Evolutionary conservation across 2,797 vertebrate genomes (phyloP).

Genomic region (Bovichtus diacanthus): DNA sequence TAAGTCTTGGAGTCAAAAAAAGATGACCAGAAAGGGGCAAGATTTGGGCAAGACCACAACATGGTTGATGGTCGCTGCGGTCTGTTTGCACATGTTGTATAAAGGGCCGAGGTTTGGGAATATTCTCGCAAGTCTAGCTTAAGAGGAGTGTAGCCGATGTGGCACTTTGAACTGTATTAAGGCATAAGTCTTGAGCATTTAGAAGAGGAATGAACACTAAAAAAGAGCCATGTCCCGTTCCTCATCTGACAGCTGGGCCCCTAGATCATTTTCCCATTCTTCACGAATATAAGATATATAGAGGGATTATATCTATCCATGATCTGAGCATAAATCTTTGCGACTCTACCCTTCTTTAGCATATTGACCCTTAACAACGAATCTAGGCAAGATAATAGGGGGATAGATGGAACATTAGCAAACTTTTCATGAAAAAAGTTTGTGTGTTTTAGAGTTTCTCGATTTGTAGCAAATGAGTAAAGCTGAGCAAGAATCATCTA

Average conservation of each 20-base stretch:
- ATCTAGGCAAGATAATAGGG: neutral
- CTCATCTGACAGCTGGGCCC: neutral
- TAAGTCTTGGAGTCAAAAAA: no score
- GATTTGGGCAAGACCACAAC: no score
- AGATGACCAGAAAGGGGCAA: no score
- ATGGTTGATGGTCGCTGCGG: no score
- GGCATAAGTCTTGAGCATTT: neutral
- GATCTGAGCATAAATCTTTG: neutral
- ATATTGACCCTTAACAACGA: neutral
- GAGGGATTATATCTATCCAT: neutral
- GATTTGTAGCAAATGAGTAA: constrained; percentile 19
- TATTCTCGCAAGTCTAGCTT: neutral
- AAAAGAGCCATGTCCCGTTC: neutral
- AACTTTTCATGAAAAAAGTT: no score
- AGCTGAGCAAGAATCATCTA: constrained; percentile 13
- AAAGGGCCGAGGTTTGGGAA: neutral
- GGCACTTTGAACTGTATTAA: neutral
- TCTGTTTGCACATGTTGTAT: no score
- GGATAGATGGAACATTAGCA: neutral
- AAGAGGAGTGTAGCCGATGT: neutral
- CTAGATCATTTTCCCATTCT: neutral
- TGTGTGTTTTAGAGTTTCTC: constrained; percentile 9
- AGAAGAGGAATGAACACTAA: neutral
- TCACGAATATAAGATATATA: no score
- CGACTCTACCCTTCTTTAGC: neutral